Conservation (phyloP, 2,797 vertebrate species). For the Crocodylus rhombifer region DNA sequence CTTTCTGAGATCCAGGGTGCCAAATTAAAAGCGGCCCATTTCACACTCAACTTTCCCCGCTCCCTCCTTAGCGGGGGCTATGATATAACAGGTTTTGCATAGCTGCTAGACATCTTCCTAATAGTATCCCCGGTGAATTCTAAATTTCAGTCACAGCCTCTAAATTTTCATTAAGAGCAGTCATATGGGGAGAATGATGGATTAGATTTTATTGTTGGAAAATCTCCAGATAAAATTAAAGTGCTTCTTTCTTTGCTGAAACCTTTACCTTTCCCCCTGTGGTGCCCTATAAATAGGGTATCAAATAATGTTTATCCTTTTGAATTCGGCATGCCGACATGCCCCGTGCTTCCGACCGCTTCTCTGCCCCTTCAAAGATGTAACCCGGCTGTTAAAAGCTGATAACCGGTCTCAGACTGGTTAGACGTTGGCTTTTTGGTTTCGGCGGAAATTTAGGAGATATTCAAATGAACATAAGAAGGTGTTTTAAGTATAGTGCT, state of each 20-base stretch:
- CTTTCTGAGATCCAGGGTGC: accelerated
- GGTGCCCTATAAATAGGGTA: constrained; percentile 43
- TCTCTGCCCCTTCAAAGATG: constrained; percentile 56
- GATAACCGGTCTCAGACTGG: neutral
- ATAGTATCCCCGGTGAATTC: constrained; percentile 74
- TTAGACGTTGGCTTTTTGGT: neutral
- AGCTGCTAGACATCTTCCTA: constrained; percentile 72
- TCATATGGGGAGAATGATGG: constrained; percentile 72
- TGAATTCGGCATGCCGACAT: constrained; percentile 1
- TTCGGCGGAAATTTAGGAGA: neutral
- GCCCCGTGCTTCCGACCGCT: constrained; percentile 24
- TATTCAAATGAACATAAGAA: neutral
- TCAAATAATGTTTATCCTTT: constrained; percentile 39
- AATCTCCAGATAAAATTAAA: constrained; percentile 75
- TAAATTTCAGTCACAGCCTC: constrained; percentile 78
- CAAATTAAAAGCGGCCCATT: neutral
- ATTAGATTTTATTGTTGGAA: constrained; percentile 77
- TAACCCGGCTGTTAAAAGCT: constrained; percentile 34
- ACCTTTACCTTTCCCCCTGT: constrained; percentile 20
- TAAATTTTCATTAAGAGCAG: constrained; percentile 80
- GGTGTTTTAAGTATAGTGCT: neutral
- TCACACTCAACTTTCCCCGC: neutral
- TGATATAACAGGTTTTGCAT: constrained; percentile 55
- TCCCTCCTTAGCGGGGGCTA: constrained; percentile 35
- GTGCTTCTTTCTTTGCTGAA: constrained; percentile 48